These are phyloP conservation scores for Druceiella hillmani DNA, from an alignment of 2,888 invertebrate genomes.

Conservation along the genomic window DNA sequence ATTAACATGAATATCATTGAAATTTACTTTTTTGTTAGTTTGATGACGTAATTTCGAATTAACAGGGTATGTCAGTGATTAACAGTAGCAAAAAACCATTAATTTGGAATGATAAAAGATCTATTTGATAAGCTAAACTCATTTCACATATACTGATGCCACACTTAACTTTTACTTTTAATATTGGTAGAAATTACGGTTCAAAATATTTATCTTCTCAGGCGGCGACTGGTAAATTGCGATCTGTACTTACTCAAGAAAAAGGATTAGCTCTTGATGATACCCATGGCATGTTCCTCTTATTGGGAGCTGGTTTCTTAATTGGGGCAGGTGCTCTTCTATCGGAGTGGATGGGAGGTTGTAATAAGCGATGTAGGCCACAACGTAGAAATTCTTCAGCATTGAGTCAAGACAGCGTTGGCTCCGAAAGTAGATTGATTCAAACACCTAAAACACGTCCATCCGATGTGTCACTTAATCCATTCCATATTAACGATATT, in stretches of 20 bases:
- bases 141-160: no score
- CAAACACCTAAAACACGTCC: conserved; percentile 28
- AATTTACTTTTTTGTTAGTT: no score
- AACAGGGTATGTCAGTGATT: no score
- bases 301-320: conserved; percentile 65
- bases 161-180: no score
- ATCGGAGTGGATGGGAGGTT: conserved; percentile 68
- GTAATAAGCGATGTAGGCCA: conserved; percentile 55
- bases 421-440: conserved; percentile 30
- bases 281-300: conserved; percentile 76
- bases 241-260: conserved; percentile 54
- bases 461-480: conserved; percentile 21
- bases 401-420: conserved; percentile 23
- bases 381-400: conserved; percentile 21
- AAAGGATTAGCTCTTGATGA: conserved; percentile 72
- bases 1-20: no score
- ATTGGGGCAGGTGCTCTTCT: conserved; percentile 57
- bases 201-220: no score
- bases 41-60: no score
- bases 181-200: no score
- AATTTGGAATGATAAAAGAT: no score
- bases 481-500: neutral
- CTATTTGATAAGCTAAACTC: no score
- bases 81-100: no score
- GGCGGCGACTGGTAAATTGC: conserved; percentile 42